Evolutionary conservation across 2,888 invertebrate species (phyloP), one percentile per base, ranked within the genome.

Genomic region (Oxycera nigricornis): DNA sequence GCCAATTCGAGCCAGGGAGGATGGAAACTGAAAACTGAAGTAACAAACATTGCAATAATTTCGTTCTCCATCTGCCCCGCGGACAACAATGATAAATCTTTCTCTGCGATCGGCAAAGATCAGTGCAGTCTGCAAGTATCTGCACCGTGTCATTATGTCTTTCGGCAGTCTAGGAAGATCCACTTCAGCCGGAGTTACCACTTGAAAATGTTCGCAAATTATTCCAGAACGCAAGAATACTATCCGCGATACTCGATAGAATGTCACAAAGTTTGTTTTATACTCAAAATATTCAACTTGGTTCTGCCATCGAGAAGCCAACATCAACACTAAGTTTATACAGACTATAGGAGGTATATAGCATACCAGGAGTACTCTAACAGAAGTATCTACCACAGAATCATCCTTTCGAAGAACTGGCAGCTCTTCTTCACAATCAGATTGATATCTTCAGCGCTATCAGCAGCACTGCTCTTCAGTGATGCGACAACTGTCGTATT

Each of bases 51-150:
- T 39, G 41, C 70, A 22, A 52, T 31, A 70, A 30, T 70, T 70
- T 70, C 70, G 31, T 24, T 70, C 26, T 70, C 70, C 70, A 70
- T 70, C 70, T 70, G 70, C 55, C 31, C 70, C 6, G 35, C 20
- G 31, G 55, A 55, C 52, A 70, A 70, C 70, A 70, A 70, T 55
- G 55, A 70, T 70, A 70, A 70, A 70, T 70, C 52, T 52, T 70
- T 31, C 50, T 55, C 35, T 52, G 55, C 31, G 70, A 70, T 70
- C 70, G 55, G 70, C 35, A 46, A 52, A 52, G 70, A 70, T 55
- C 70, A 70, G 70, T 70, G 52, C 70, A 50, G 68, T 65, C 41
- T 30, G 55, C 55, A 31, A 35, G 11, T 24, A 41, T 11, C 39
- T 55, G 31, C 22, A 41, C 52, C 55, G 55, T 55, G 52, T 52